Conservation (phyloP, 1,140 invertebrate species). For the Drosophila kohkoa region DNA sequence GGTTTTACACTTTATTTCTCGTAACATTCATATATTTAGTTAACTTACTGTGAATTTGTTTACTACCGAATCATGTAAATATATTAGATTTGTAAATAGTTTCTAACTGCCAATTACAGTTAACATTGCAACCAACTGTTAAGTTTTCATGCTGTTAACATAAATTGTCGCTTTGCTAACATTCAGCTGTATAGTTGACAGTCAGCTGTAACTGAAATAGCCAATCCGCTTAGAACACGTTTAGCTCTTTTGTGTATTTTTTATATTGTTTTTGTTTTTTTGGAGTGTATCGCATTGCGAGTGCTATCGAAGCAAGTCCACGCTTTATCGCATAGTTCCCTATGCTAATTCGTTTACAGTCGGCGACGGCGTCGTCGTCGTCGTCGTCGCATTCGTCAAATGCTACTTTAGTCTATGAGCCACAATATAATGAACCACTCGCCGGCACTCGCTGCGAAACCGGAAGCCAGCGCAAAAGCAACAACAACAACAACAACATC, state of each 20-base stretch:
- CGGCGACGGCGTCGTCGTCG: constrained; percentile 17
- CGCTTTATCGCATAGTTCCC: constrained; percentile 77
- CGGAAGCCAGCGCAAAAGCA: constrained; percentile 41
- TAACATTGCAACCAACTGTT: background rate
- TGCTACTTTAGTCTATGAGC: constrained; percentile 55
- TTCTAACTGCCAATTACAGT: background rate
- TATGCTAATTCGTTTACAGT: constrained; percentile 69
- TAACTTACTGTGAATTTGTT: no score
- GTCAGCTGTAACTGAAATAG: background rate
- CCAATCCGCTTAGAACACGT: background rate
- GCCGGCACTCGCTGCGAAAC: constrained; percentile 38
- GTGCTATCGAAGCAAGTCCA: constrained; percentile 70
- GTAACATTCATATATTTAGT: no score
- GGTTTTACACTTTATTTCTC: no score
- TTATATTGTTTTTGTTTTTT: constrained; percentile 3
- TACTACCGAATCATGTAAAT: background rate
- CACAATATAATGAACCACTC: constrained; percentile 40
- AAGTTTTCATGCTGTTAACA: background rate
- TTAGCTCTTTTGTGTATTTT: background rate
- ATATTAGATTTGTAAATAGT: no score
- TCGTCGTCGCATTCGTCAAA: constrained; percentile 53
- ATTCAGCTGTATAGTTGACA: background rate
- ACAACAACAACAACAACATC: background rate
- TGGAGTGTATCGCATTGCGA: constrained; percentile 44
- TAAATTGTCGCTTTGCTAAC: background rate